Evolutionary conservation across 2,113 vertebrate genomes (phyloP), one percentile per base, ranked within the genome.

Genomic region (Apaloderma vittatum): DNA sequence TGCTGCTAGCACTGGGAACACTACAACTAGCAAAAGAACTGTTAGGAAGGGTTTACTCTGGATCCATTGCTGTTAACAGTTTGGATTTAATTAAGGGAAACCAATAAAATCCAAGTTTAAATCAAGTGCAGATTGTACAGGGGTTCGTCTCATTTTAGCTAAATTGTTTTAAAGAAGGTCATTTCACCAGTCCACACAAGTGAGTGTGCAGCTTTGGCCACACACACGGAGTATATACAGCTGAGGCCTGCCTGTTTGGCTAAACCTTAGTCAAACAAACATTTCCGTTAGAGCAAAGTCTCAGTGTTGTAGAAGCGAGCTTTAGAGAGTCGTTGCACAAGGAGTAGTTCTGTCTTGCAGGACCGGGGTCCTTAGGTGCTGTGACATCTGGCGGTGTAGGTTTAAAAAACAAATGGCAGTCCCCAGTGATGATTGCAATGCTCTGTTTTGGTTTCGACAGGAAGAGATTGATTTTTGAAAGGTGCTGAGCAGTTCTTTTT

Each of bases 241-340:
- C 76, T 59, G 9, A 43, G 70, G n/a, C 43, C 32, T 77, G 43
- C 52, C 65, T 72, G 63, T 86, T 84, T 81, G 87, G 43, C 61
- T 72, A 46, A 87, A 36, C 34, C 61, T 68, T 81, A 26, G n/a
- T 68, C 87, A 95, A 87, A 86, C 78, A 92, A 93, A 81, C 84
- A 66, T 54, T 59, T 65, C 70, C 74, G 29, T 54, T 75, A 73
- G 77, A 82, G 54, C 77, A 93, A 90, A 93, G 92, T 76, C 70
- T 85, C 58, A 16, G 65, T 19, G 49, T 14, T 73, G 71, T 26
- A 88, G 84, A 68, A 43, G 10, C 0, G 4, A 85, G 68, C 55
- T 88, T 70, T 62, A 34, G 6, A 8, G 55, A 52, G 61, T 21
- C 45, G 7, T 89, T 87, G 84, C 57, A 81, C 86, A 84, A 55